Percentiles rank a stretch among this genome's conserved stretches.
These are phyloP conservation scores for Drosophila kurseongensis DNA, from an alignment of 1,140 invertebrate species.

Conservation along the genomic window DNA sequence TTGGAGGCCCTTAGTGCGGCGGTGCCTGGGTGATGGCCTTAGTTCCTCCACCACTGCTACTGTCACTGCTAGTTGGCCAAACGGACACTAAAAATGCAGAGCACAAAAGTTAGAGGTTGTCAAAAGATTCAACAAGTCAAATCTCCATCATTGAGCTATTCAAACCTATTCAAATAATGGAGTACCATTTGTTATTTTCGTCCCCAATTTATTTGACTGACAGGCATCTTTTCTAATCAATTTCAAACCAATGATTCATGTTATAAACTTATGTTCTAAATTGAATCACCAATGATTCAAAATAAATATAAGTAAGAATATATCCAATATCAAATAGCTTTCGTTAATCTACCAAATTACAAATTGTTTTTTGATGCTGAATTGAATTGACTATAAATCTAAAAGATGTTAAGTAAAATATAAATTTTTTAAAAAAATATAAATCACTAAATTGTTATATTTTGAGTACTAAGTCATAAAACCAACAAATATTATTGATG, in stretches of 20 bases:
- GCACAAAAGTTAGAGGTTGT: slow-evolving; percentile 1
- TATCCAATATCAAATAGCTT: no score
- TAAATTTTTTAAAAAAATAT: no score
- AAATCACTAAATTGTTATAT: no score
- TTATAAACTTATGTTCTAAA: no score
- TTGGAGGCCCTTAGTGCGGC: slow-evolving; percentile 10
- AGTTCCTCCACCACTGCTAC: slow-evolving; percentile 47
- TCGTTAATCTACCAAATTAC: no score
- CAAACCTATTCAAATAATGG: neutral
- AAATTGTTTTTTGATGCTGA: no score
- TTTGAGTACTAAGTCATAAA: no score
- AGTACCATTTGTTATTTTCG: neutral
- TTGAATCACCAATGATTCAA: no score
- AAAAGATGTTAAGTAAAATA: no score
- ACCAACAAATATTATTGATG: no score
- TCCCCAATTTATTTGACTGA: neutral
- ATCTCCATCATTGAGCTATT: neutral
- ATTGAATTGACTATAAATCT: no score
- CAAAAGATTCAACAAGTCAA: slow-evolving; percentile 7
- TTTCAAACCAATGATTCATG: neutral
- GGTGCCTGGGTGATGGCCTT: slow-evolving; percentile 36
- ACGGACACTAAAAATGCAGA: slow-evolving; percentile 67
- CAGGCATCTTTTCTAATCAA: neutral
- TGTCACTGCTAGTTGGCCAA: slow-evolving; percentile 66
- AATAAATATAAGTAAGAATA: no score